phyloP scores from a whole-genome alignment of 1,140 invertebrate species.

The Drosophila miranda region DNA sequence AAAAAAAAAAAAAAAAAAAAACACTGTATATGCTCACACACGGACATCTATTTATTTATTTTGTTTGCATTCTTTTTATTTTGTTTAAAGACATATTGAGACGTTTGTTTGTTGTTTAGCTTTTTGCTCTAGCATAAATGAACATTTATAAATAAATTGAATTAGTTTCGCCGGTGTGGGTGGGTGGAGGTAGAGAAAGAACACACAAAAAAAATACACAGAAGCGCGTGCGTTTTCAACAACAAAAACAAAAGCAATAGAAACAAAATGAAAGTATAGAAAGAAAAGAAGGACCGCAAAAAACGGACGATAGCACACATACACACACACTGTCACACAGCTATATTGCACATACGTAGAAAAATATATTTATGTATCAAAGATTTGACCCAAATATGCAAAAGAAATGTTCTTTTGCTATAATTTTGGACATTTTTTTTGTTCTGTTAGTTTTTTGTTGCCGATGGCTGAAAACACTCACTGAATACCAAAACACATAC shows the following conservation, averaged over 20 bases:
- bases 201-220: constrained; percentile 6
- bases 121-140: constrained; percentile 28
- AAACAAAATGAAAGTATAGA: constrained; percentile 14
- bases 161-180: constrained; percentile 45
- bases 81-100: constrained; percentile 28
- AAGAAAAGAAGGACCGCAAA: constrained; percentile 17
- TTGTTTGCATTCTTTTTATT: constrained; percentile 23
- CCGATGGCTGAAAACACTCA: constrained; percentile 25
- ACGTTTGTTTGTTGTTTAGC: constrained; percentile 4
- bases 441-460: constrained; percentile 8
- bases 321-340: neutral
- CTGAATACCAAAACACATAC: constrained; percentile 39
- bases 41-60: constrained; percentile 20
- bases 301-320: constrained; percentile 31
- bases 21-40: neutral
- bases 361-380: neutral
- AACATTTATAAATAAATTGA: constrained; percentile 57
- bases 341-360: neutral
- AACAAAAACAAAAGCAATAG: constrained; percentile 23
- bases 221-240: constrained; percentile 36
- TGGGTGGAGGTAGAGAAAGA: no score
- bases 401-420: constrained; percentile 20
- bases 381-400: constrained; percentile 38
- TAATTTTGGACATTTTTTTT: no score
- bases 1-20: no score